phyloP scores from a whole-genome alignment of 1,140 invertebrate genomes.

The Rhagoletis pomonella region DNA sequence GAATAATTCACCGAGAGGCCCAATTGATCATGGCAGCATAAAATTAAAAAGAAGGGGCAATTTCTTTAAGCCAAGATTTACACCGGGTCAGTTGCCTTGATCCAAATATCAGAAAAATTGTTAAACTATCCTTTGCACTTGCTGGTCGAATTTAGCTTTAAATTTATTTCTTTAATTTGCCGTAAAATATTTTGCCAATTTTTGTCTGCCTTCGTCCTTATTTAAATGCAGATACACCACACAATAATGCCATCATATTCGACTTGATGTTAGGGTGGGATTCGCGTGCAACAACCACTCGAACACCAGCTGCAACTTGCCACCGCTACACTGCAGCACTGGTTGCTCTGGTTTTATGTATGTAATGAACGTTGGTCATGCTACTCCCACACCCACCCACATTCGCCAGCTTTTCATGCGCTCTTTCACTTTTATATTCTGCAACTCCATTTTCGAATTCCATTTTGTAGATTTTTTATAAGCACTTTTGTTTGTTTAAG shows the following conservation, averaged over 20 bases:
- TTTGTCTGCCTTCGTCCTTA: not conserved
- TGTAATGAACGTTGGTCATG: not conserved
- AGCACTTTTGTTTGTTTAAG: slow-evolving; percentile 7
- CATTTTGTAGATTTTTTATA: slow-evolving; percentile 18
- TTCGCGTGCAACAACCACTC: slow-evolving; percentile 28
- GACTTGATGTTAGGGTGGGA: not conserved
- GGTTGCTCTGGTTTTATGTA: not conserved
- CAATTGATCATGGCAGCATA: no score
- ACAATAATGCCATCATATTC: not conserved
- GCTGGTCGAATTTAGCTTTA: not conserved
- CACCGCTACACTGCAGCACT: slow-evolving; percentile 5
- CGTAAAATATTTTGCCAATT: slow-evolving; percentile 14
- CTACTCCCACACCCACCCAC: not conserved
- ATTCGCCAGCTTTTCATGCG: slow-evolving; percentile 15
- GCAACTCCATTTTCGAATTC: slow-evolving; percentile 14
- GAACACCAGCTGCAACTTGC: slow-evolving; percentile 36
- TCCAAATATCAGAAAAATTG: no score
- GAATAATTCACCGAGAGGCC: no score
- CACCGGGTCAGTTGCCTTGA: no score
- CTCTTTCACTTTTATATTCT: slow-evolving; percentile 43
- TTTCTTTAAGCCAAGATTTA: no score
- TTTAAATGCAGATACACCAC: not conserved
- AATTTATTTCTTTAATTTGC: not conserved
- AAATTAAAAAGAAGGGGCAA: no score
- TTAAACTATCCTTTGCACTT: no score